A percentile compares a stretch with the other conserved stretches of the same genome.
These are phyloP conservation scores for fruit fly (Drosophila melanogaster) DNA, from an alignment of 1,140 invertebrate genomes.

Conservation along the genomic window DNA sequence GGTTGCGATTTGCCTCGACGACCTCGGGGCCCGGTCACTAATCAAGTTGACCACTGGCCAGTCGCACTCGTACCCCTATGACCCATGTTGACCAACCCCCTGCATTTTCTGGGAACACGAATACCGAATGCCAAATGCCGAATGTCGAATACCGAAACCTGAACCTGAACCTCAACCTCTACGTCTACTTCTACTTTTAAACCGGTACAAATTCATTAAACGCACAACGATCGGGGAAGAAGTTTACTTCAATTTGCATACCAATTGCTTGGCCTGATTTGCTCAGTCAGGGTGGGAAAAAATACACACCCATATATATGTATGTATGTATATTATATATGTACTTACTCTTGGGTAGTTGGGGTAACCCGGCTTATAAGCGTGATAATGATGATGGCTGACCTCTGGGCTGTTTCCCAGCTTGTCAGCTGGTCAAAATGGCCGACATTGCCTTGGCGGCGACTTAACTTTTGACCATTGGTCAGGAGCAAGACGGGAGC, in stretches of 20 bases:
- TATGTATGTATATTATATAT: background rate
- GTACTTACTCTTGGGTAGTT: background rate
- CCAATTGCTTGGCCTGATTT: constrained; percentile 77
- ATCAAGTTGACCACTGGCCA: constrained; percentile 82
- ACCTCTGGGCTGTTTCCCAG: constrained; percentile 52
- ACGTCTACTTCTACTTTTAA: background rate
- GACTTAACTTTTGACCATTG: constrained; percentile 83
- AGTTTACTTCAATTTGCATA: constrained; percentile 79
- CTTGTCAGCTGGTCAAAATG: constrained; percentile 60
- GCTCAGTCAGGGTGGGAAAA: constrained; percentile 40
- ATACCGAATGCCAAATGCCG: background rate
- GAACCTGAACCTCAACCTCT: too few relatives aligned
- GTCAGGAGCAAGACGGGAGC: constrained; percentile 28
- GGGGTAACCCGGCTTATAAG: constrained; percentile 59
- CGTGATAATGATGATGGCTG: constrained; percentile 84
- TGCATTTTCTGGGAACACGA: constrained; percentile 11
- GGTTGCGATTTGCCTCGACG: constrained; percentile 26
- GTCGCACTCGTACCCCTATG: constrained; percentile 16
- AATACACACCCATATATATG: background rate
- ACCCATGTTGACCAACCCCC: constrained; percentile 15
- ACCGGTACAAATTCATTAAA: constrained; percentile 70
- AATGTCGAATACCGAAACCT: constrained; percentile 3
- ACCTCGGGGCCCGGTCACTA: constrained; percentile 65
- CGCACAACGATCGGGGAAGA: constrained; percentile 53
- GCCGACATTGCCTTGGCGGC: constrained; percentile 41